Percentiles rank a stretch among this genome's conserved stretches.
Evolutionary conservation across 1,140 invertebrate genomes (phyloP).

Genomic region (Choristoneura fumiferana): DNA sequence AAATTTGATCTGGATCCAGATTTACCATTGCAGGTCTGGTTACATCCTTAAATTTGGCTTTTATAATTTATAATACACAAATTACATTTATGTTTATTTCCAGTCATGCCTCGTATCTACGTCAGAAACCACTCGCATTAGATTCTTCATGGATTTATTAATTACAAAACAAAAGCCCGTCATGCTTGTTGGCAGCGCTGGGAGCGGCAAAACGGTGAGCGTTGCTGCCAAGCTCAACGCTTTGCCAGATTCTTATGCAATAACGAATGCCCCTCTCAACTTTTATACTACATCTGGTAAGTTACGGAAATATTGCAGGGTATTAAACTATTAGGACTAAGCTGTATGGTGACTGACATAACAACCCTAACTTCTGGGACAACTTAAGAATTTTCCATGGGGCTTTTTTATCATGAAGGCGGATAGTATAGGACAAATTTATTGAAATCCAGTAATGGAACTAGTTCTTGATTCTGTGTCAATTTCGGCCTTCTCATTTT

Average conservation of each 20-base stretch:
- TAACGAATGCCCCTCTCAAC: slow-evolving; percentile 95
- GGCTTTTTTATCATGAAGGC: too few relatives aligned
- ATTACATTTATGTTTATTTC: slow-evolving; percentile 12
- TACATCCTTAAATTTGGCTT: slow-evolving; percentile 6
- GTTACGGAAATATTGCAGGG: not conserved
- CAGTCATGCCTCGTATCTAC: slow-evolving; percentile 88
- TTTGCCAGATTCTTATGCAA: slow-evolving; percentile 87
- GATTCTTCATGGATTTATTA: slow-evolving; percentile 93
- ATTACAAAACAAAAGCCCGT: slow-evolving; percentile 89
- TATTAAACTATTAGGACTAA: not conserved
- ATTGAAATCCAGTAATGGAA: too few relatives aligned
- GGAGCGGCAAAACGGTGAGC: slow-evolving; percentile 92
- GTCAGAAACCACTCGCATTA: slow-evolving; percentile 92
- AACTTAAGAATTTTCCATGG: too few relatives aligned
- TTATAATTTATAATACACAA: slow-evolving; percentile 4
- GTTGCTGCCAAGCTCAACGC: slow-evolving; percentile 89
- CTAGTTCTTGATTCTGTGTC: too few relatives aligned
- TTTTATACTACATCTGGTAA: slow-evolving; percentile 95
- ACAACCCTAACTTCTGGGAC: too few relatives aligned
- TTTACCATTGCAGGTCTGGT: slow-evolving; percentile 92
- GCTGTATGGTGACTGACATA: not conserved
- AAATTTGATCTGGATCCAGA: slow-evolving; percentile 91
- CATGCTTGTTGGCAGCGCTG: slow-evolving; percentile 94
- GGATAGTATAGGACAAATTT: too few relatives aligned
- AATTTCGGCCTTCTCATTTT: too few relatives aligned